phyloP scores from a whole-genome alignment of 1,140 invertebrate genomes.

The Drosophila repleta region DNA sequence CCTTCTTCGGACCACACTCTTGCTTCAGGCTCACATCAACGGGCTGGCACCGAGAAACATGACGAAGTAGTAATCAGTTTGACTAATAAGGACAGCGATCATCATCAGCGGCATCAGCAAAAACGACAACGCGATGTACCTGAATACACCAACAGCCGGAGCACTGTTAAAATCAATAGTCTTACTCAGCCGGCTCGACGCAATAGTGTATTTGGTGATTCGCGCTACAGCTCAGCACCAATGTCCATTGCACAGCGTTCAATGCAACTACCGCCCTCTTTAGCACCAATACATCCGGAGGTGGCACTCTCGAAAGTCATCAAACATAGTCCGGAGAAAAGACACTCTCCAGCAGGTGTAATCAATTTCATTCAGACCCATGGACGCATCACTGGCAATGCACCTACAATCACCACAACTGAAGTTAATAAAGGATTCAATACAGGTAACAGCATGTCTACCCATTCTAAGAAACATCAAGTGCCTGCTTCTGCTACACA shows the following conservation, averaged over 20 bases:
- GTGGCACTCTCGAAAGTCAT: slow-evolving; percentile 8
- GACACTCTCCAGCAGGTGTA: slow-evolving; percentile 60
- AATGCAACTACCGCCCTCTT: slow-evolving; percentile 58
- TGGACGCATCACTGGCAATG: slow-evolving; percentile 62
- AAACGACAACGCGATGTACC: slow-evolving; percentile 13
- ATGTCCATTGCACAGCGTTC: slow-evolving; percentile 70
- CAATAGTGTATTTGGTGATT: slow-evolving; percentile 62
- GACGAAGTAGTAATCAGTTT: slow-evolving; percentile 33
- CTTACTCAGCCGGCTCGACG: slow-evolving; percentile 36
- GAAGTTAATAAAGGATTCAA: slow-evolving; percentile 6
- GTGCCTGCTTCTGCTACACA: not conserved
- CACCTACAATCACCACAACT: slow-evolving; percentile 15
- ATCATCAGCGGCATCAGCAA: slow-evolving; percentile 4
- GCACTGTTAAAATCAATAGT: slow-evolving; percentile 22
- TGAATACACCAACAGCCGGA: slow-evolving; percentile 3
- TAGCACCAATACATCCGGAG: slow-evolving; percentile 44
- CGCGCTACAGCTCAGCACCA: slow-evolving; percentile 56
- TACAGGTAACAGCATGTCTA: not conserved
- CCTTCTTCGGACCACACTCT: slow-evolving; percentile 28
- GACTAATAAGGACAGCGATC: slow-evolving; percentile 20
- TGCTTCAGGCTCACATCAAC: not conserved
- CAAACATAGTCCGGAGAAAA: slow-evolving; percentile 45
- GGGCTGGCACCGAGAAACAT: not conserved
- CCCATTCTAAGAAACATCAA: not conserved
- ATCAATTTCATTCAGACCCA: slow-evolving; percentile 73